Base-by-base conservation (phyloP, 2,888 invertebrate genomes). In the Prosopocoilus inquinatus region DNA sequence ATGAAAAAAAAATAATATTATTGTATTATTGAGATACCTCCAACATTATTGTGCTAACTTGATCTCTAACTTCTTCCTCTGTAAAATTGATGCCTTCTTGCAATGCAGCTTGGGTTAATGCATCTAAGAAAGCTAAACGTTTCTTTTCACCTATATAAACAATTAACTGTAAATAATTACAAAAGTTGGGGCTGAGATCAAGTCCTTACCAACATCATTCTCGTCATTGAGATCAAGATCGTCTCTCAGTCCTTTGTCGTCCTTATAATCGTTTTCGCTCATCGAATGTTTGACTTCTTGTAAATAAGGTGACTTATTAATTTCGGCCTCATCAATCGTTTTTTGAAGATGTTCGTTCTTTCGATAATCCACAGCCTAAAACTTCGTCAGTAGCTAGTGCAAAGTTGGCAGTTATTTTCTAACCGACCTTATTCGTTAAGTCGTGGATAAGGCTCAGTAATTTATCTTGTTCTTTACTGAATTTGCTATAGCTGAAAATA, bases 41-140 rank as follows among this genome's bases (percentile, higher is more conserved):
- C 73, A 91, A 90, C 91, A 91, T 91, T 65, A 91, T 91, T 0
- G 90, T 91, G 71, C 90, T 87, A 0, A 91, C 90, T 82, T 91
- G 89, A 71, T 91, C 90, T 66, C 88, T 87, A 64, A 91, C 89
- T 77, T 91, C 91, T 60, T 86, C 84, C 58, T 91, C 90, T 20
- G 85, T 83, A 52, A 91, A 82, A 39, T 82, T 83, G 52, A 82
- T 86, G 7, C 88, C 87, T 56, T 87, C 88, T 61, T 87, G 86
- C 55, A 68, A 58, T 32, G 89, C 84, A 65, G 89, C 85, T 73
- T 91, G 90, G 48, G 95, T 80, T 66, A 95, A 81, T 61, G 93
- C 80, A 77, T 96, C 95, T 64, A 95, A 82, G 78, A 95, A 94
- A 47, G 95, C 94, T 49, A 91, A 80, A 66, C 92, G 85, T 69